phyloP scores from a whole-genome alignment of 2,113 vertebrate species.

The Raphicerus campestris region DNA sequence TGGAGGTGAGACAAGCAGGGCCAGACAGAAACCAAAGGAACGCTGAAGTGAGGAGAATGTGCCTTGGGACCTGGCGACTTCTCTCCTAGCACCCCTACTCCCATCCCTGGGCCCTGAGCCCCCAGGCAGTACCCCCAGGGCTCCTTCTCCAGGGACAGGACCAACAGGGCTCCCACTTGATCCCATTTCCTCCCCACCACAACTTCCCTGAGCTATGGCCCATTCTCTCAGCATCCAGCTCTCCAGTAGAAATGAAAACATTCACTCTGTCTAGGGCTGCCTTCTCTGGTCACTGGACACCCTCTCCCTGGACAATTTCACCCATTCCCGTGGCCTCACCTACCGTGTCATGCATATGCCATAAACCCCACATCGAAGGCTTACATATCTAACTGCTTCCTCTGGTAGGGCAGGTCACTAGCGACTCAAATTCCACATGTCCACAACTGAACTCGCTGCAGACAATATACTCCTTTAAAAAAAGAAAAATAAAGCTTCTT shows the following conservation, averaged over 20 bases:
- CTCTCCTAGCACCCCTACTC: not conserved
- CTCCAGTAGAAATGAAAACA: not conserved
- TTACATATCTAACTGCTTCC: not conserved
- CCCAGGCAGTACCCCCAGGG: not conserved
- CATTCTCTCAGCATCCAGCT: not conserved
- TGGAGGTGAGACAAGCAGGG: not conserved
- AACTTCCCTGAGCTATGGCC: not conserved
- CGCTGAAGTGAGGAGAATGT: not conserved
- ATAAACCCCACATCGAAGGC: not conserved
- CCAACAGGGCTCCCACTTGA: not conserved
- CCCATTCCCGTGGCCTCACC: not conserved
- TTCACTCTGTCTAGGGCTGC: not conserved
- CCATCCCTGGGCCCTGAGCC: not conserved
- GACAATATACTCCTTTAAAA: not conserved
- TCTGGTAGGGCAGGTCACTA: not conserved
- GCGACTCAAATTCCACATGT: not conserved
- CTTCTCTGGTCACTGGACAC: not conserved
- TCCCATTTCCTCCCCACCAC: not conserved
- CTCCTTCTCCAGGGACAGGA: not conserved
- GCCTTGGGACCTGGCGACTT: not conserved
- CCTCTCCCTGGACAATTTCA: not conserved
- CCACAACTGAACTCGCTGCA: not conserved
- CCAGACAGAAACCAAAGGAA: not conserved
- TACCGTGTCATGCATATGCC: not conserved
- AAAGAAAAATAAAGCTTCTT: not conserved